A percentile compares a stretch with the other conserved stretches of the same genome.
Evolutionary conservation across 1,140 invertebrate genomes (phyloP).

Genomic region (Idris sp.): DNA sequence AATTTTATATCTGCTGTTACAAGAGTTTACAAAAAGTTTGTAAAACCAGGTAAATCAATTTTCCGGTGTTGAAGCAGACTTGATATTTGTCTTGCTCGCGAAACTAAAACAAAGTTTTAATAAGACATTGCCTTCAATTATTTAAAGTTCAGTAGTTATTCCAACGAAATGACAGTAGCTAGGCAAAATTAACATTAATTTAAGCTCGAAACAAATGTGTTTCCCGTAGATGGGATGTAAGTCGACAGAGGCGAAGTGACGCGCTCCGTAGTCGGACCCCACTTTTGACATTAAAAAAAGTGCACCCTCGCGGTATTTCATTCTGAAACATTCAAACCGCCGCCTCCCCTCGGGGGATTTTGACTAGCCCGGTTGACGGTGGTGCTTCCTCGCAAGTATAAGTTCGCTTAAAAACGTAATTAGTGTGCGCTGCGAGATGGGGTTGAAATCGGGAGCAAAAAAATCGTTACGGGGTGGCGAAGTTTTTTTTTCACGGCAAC

Average conservation of each 20-base stretch:
- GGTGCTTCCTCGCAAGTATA: slow-evolving; percentile 64
- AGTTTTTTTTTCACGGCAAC: slow-evolving; percentile 69
- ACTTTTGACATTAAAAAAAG: slow-evolving; percentile 53
- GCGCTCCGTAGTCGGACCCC: slow-evolving; percentile 24
- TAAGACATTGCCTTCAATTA: no score
- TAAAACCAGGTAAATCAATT: no score
- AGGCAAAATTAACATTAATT: no score
- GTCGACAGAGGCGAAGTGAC: slow-evolving; percentile 38
- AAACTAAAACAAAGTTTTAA: no score
- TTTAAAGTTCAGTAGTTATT: no score
- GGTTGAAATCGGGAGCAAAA: slow-evolving; percentile 70
- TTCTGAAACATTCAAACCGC: slow-evolving; percentile 55
- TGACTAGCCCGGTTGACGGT: slow-evolving; percentile 36
- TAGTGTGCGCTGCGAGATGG: slow-evolving; percentile 73
- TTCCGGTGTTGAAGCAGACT: no score
- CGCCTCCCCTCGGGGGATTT: slow-evolving; percentile 47
- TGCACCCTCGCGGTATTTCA: slow-evolving; percentile 63
- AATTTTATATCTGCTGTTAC: no score
- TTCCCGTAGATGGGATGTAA: slow-evolving; percentile 27
- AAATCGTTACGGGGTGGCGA: slow-evolving; percentile 75
- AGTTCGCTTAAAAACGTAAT: slow-evolving; percentile 78
- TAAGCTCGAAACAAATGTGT: no score
- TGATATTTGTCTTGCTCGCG: no score
- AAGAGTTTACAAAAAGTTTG: no score
- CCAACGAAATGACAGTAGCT: no score